Conservation (phyloP, 2,888 invertebrate genomes). For the Yponomeuta cagnagella region DNA sequence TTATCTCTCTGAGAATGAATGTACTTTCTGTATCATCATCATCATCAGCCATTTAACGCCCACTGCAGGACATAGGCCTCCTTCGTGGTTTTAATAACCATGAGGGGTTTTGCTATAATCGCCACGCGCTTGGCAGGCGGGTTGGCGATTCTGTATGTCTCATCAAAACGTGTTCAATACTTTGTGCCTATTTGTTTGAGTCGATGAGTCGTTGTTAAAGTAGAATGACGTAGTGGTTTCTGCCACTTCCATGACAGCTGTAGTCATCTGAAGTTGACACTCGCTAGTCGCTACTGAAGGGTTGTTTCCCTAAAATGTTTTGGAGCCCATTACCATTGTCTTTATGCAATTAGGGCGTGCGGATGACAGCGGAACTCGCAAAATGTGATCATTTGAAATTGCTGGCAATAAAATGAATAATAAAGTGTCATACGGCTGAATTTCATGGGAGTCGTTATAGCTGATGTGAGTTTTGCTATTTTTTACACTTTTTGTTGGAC, state of each 20-base stretch:
- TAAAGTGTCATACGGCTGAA: constrained; percentile 14
- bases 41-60: no score
- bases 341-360: background rate
- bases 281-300: background rate
- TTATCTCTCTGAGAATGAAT: no score
- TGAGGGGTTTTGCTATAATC: no score
- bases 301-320: background rate
- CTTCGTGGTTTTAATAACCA: no score
- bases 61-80: no score
- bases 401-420: constrained; percentile 16
- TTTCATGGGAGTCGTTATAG: constrained; percentile 10
- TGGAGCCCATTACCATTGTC: background rate
- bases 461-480: background rate
- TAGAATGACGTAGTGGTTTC: background rate
- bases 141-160: no score
- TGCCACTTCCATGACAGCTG: background rate
- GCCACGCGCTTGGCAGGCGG: no score
- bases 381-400: constrained; percentile 23
- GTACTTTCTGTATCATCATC: no score
- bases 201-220: background rate
- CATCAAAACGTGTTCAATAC: no score
- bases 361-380: constrained; percentile 21
- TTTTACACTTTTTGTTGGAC: background rate
- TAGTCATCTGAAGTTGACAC: background rate
- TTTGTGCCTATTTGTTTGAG: background rate